Evolutionary conservation across 2,888 invertebrate genomes (phyloP).

Genomic region (Meloe dianella): DNA sequence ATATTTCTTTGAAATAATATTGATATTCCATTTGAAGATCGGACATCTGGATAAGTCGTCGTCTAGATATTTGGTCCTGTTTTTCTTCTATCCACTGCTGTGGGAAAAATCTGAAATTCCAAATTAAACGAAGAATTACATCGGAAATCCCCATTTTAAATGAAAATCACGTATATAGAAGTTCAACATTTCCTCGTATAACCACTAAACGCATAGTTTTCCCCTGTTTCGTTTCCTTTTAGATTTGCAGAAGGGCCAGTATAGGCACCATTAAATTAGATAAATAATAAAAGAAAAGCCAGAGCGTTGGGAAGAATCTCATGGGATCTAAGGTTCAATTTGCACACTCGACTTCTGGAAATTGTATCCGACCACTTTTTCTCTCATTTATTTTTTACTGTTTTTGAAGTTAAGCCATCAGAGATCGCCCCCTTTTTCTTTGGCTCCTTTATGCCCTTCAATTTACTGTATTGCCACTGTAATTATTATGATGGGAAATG

Average conservation of each 20-base stretch:
- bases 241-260: background rate
- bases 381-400: no score
- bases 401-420: background rate
- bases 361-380: conserved; percentile 16
- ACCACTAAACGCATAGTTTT: background rate
- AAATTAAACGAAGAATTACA: background rate
- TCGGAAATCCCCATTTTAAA: background rate
- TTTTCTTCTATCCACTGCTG: background rate
- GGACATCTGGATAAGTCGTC: background rate
- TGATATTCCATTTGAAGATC: background rate
- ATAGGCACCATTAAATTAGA: conserved; percentile 37
- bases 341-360: conserved; percentile 36
- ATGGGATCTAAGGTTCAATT: conserved; percentile 42
- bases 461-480: no score
- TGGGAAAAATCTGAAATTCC: background rate
- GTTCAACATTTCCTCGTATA: background rate
- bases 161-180: background rate
- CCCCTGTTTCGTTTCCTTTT: background rate
- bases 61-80: background rate
- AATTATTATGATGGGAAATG: no score
- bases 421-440: background rate
- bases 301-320: conserved; percentile 33
- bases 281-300: conserved; percentile 40
- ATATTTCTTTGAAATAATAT: no score
- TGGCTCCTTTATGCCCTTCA: no score